These are phyloP conservation scores for Aphelenchoides besseyi DNA, from an alignment of 1,140 invertebrate genomes.

Conservation along the genomic window DNA sequence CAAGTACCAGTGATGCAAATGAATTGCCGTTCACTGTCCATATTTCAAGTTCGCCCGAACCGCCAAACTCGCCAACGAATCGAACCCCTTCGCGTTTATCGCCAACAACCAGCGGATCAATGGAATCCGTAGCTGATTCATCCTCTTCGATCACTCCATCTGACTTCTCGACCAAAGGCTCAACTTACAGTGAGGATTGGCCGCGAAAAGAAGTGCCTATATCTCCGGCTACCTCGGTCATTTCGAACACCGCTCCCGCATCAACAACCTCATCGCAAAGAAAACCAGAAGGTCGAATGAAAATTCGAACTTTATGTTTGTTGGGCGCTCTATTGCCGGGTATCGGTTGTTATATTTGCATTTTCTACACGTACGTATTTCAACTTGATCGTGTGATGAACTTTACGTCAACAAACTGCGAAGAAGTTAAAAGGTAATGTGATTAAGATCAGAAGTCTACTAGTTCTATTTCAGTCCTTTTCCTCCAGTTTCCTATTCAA, in stretches of 20 bases:
- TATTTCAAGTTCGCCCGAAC: too few species aligned
- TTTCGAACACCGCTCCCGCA: not conserved
- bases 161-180: not conserved
- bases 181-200: not conserved
- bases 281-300: slow-evolving; percentile 31
- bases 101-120: too few species aligned
- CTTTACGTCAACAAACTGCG: slow-evolving; percentile 54
- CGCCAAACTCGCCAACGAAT: too few species aligned
- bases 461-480: slow-evolving; percentile 44
- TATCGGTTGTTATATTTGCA: slow-evolving; percentile 56
- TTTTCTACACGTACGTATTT: slow-evolving; percentile 56
- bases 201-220: not conserved
- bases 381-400: slow-evolving; percentile 53
- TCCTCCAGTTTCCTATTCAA: slow-evolving; percentile 55
- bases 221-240: not conserved
- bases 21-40: too few species aligned
- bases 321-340: slow-evolving; percentile 49
- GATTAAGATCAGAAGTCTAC: too few species aligned
- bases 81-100: too few species aligned
- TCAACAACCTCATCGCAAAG: not conserved
- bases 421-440: slow-evolving; percentile 53
- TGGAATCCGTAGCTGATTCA: not conserved
- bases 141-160: not conserved
- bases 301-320: slow-evolving; percentile 39
- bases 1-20: too few species aligned